Conservation (phyloP, 2,113 vertebrate genomes). For the Callorhinus ursinus region DNA sequence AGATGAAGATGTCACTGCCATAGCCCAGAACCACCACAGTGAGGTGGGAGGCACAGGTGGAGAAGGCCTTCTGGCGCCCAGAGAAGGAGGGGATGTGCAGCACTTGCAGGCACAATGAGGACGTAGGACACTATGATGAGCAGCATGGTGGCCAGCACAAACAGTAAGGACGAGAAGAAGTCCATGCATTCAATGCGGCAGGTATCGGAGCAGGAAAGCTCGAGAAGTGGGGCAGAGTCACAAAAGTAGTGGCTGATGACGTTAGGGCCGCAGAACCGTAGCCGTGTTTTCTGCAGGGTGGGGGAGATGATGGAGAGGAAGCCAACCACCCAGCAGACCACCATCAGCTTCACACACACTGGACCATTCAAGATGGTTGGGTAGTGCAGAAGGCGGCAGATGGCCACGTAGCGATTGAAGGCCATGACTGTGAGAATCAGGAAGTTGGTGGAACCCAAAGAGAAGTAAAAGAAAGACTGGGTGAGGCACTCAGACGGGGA, state of each 20-base stretch:
- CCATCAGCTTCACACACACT: constrained; percentile 42
- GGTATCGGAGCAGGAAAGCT: constrained; percentile 53
- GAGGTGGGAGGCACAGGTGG: constrained; percentile 58
- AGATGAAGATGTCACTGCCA: constrained; percentile 65
- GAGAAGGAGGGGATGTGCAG: constrained; percentile 48
- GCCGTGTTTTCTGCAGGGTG: constrained; percentile 21
- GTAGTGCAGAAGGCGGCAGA: constrained; percentile 57
- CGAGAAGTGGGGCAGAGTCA: constrained; percentile 51
- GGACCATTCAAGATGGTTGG: constrained; percentile 11
- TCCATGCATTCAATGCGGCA: neutral
- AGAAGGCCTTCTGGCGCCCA: constrained; percentile 56
- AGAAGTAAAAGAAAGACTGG: constrained; percentile 66
- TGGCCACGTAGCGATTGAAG: constrained; percentile 14
- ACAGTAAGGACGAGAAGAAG: constrained; percentile 61
- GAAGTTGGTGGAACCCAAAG: constrained; percentile 44
- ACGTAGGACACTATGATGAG: constrained; percentile 36
- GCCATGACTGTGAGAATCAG: constrained; percentile 51
- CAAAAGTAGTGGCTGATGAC: constrained; percentile 51
- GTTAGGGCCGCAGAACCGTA: constrained; percentile 58
- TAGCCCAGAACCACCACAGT: constrained; percentile 67
- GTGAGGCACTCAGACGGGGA: constrained; percentile 22
- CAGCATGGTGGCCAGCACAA: constrained; percentile 52
- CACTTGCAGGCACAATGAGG: neutral
- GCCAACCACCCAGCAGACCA: neutral
- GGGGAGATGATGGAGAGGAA: constrained; percentile 46